These are phyloP conservation scores for Masnerella sp. DNA, from an alignment of 2,888 invertebrate genomes.

Conservation along the genomic window DNA sequence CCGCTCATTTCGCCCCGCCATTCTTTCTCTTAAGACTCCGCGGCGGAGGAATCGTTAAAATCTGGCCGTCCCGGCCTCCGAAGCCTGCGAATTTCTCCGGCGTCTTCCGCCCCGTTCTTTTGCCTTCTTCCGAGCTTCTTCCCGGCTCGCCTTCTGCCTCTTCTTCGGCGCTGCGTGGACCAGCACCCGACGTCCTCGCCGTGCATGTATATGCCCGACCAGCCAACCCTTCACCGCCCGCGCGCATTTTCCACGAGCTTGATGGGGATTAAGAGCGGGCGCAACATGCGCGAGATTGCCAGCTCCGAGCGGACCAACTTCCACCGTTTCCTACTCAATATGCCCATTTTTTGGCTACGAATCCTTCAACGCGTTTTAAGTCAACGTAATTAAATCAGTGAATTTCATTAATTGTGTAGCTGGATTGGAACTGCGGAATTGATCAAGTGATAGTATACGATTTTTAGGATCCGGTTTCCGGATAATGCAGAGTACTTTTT, in stretches of 20 bases:
- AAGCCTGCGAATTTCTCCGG: constrained; percentile 55
- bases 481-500: no score
- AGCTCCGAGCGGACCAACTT: constrained; percentile 51
- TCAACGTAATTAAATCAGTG: no score
- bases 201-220: constrained; percentile 69
- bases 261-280: constrained; percentile 58
- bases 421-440: no score
- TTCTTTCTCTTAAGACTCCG: constrained; percentile 78
- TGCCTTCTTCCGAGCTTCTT: constrained; percentile 10
- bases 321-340: constrained; percentile 60
- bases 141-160: no score
- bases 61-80: constrained; percentile 76
- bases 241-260: constrained; percentile 72
- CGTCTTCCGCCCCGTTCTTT: constrained; percentile 38
- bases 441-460: no score
- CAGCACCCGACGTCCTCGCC: constrained; percentile 74
- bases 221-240: constrained; percentile 75
- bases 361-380: no score
- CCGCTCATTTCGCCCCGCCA: constrained; percentile 75
- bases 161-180: constrained; percentile 64
- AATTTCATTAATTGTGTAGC: no score
- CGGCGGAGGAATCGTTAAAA: constrained; percentile 78
- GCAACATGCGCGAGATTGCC: constrained; percentile 61
- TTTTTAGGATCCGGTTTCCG: no score
- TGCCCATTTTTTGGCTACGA: constrained; percentile 71